Percentiles rank a stretch among this genome's conserved stretches.
Evolutionary conservation across 2,113 vertebrate genomes (phyloP).

Genomic region (Corythaeola cristata): DNA sequence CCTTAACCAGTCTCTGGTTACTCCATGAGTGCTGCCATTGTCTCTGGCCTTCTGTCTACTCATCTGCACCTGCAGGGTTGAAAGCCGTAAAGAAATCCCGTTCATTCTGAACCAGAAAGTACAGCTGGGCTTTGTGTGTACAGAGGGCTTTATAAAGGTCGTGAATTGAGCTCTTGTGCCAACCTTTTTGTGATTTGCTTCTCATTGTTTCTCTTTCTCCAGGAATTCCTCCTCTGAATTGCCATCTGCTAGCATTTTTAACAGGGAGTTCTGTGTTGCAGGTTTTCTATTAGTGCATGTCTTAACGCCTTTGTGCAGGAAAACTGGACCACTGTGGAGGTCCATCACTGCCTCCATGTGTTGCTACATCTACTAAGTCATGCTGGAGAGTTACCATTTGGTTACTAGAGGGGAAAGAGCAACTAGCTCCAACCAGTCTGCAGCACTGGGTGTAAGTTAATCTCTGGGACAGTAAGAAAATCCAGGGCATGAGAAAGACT

Average conservation of each 20-base stretch:
- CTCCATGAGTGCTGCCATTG: not conserved
- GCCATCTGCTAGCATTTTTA: not conserved
- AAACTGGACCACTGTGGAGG: not conserved
- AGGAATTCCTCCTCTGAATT: conserved; percentile 1
- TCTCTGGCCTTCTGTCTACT: not conserved
- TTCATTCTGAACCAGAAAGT: not conserved
- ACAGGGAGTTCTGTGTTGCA: not conserved
- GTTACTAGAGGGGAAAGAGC: not conserved
- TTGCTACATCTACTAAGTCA: not conserved
- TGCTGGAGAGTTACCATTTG: not conserved
- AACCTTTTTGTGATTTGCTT: not conserved
- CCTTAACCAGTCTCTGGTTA: not conserved
- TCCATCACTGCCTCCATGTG: not conserved
- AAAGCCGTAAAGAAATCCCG: not conserved
- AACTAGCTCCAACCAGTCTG: not conserved
- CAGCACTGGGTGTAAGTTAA: not conserved
- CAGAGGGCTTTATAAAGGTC: conserved; percentile 5
- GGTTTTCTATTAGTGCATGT: not conserved
- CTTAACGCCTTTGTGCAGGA: not conserved
- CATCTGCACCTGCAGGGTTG: not conserved
- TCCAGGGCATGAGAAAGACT: not conserved
- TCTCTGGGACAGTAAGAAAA: not conserved
- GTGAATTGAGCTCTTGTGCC: not conserved
- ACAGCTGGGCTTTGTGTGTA: not conserved
- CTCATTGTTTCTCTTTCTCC: conserved; percentile 14